These are phyloP conservation scores for Esox niger DNA, from an alignment of 2,113 vertebrate species.

Conservation along the genomic window DNA sequence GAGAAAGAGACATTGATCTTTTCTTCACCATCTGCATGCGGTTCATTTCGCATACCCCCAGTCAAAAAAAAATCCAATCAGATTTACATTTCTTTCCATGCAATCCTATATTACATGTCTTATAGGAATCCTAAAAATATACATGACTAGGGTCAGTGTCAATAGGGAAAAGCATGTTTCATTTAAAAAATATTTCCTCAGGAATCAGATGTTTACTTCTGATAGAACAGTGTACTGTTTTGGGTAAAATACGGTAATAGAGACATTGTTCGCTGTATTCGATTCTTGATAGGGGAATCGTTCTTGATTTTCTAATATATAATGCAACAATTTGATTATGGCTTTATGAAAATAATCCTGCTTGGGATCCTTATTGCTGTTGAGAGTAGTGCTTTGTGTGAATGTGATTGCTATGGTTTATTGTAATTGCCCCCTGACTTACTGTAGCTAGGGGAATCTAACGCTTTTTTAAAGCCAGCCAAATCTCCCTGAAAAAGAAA, in stretches of 20 bases:
- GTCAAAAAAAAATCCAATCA: no score
- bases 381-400: slow-evolving; percentile 10
- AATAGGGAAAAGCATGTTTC: no score
- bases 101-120: no score
- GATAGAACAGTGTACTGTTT: no score
- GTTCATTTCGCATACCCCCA: neutral
- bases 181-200: no score
- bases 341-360: neutral
- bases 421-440: slow-evolving; percentile 17
- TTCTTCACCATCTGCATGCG: neutral
- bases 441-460: slow-evolving; percentile 26
- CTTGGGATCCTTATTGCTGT: slow-evolving; percentile 11
- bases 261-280: no score
- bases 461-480: slow-evolving; percentile 38
- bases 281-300: no score
- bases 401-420: slow-evolving; percentile 13
- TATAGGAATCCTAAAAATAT: no score
- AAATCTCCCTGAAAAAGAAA: slow-evolving; percentile 11
- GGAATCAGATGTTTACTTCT: no score
- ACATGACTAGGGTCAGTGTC: no score
- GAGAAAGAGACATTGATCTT: neutral
- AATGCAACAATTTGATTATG: neutral
- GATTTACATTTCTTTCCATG: no score
- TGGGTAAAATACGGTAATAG: no score
- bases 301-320: neutral